Conservation (phyloP, 1,140 invertebrate genomes). For the Palaemon carinicauda region DNA sequence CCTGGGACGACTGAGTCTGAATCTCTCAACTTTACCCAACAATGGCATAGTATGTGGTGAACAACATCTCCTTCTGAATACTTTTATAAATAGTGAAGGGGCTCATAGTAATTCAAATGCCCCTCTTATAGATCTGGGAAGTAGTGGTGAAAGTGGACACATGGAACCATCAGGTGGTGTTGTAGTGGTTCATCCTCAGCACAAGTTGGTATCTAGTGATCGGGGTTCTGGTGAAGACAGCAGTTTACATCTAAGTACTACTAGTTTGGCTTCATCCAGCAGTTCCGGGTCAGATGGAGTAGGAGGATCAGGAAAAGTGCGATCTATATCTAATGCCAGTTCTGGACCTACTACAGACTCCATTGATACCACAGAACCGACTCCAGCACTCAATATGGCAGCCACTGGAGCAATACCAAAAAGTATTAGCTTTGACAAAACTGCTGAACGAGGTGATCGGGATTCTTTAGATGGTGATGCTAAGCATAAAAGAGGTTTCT, state of each 20-base stretch:
- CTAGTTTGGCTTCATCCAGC: slow-evolving; percentile 68
- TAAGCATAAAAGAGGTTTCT: slow-evolving; percentile 73
- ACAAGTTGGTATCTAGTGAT: slow-evolving; percentile 46
- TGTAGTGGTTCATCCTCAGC: slow-evolving; percentile 24
- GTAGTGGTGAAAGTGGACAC: slow-evolving; percentile 10
- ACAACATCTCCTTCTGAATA: slow-evolving; percentile 38
- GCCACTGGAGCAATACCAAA: slow-evolving; percentile 85
- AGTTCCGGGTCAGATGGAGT: slow-evolving; percentile 61
- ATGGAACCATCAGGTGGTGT: background rate
- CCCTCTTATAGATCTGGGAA: slow-evolving; percentile 31
- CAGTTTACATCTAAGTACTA: slow-evolving; percentile 65
- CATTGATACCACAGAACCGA: slow-evolving; percentile 12
- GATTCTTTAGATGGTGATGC: slow-evolving; percentile 69
- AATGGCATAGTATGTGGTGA: slow-evolving; percentile 50
- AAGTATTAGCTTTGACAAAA: slow-evolving; percentile 91
- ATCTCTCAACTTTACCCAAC: slow-evolving; percentile 44
- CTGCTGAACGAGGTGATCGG: slow-evolving; percentile 80
- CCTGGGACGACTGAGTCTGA: slow-evolving; percentile 46
- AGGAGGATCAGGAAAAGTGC: slow-evolving; percentile 38
- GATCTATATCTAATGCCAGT: slow-evolving; percentile 34
- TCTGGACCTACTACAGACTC: slow-evolving; percentile 38
- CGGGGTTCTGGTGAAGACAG: slow-evolving; percentile 49
- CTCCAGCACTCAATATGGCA: slow-evolving; percentile 61
- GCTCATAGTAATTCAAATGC: background rate
- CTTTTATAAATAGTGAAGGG: slow-evolving; percentile 38